Evolutionary conservation across 1,140 invertebrate genomes (phyloP), one percentile per base, ranked within the genome.

Genomic region (Brachionus koreanus): DNA sequence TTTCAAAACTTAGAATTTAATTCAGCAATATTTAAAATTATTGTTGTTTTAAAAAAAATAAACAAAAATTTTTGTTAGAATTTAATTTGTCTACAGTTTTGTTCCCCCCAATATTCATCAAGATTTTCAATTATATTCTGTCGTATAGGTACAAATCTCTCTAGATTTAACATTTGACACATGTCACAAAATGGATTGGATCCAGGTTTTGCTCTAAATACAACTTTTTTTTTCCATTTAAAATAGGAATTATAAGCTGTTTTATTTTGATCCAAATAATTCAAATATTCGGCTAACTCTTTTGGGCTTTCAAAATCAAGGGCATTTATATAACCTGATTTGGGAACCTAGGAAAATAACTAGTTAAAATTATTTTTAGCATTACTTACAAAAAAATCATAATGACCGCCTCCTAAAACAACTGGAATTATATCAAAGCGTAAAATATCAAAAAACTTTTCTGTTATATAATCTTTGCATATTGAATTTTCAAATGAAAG

Each of bases 371-470:
- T 37, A 25, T 33, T 42, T 39, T 74, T n/a, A n/a, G 42, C 10
- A 9, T 52, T 49, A 77, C 43, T 77, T 29, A 81, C 52, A 67
- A 46, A 81, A 6, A 16, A 19, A 5, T 9, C 7, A n/a, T 81
- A 81, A 7, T 39, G 7, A 39, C 49, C 77, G 6, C 77, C 49
- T n/a, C 77, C 77, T n/a, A 81, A 29, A 6, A 81, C 77, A 19
- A 81, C 12, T 29, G 77, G 49, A n/a, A 81, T 29, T 9, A 81
- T 81, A 37, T 77, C 37, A 33, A 33, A 37, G 6, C 43, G 13
- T 12, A 85, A 65, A 46, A 84, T 77, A 37, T 84, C 23, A 61
- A 85, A 81, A 81, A 61, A 81, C 9, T 79, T 79, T 33, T 79
- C 75, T 9, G 75, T 57, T 25, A 79, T 63, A 42, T 79, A 79